Evolutionary conservation across 1,140 invertebrate genomes (phyloP).

Genomic region (Papilio machaon): DNA sequence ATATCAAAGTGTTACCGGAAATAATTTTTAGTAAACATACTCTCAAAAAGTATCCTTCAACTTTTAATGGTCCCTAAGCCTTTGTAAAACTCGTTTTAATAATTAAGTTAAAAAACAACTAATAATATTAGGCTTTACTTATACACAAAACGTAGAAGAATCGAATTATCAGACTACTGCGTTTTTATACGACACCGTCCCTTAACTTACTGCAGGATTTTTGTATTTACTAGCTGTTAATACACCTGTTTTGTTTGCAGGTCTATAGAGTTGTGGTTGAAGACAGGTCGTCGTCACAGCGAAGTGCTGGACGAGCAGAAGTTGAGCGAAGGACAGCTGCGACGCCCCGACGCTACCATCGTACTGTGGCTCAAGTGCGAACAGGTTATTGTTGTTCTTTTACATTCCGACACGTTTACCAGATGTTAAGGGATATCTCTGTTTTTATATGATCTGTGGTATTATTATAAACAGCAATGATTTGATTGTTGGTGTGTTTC

Average conservation of each 20-base stretch:
- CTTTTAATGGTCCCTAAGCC: not conserved
- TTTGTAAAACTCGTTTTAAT: too few species aligned
- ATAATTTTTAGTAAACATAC: not conserved
- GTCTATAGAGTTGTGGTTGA: constrained; percentile 73
- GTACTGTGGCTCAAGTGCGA: constrained; percentile 93
- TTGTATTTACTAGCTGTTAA: not conserved
- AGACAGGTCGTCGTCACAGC: constrained; percentile 83
- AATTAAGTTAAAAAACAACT: too few species aligned
- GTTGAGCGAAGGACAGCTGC: constrained; percentile 85
- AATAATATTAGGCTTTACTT: too few species aligned
- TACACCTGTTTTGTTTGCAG: constrained; percentile 48
- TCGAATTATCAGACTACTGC: too few species aligned
- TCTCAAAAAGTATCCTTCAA: not conserved
- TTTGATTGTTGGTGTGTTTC: too few species aligned
- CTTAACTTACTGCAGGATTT: not conserved
- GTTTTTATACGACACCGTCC: too few species aligned
- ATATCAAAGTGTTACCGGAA: not conserved
- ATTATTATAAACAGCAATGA: too few species aligned
- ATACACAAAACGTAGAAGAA: too few species aligned
- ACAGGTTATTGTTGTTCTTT: constrained; percentile 82
- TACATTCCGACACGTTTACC: not conserved
- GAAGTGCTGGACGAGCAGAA: constrained; percentile 89
- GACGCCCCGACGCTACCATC: constrained; percentile 85
- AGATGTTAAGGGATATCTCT: too few species aligned
- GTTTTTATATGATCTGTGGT: not conserved